A percentile compares a stretch with the other conserved stretches of the same genome.
Conservation (phyloP, 2,888 invertebrate species). For the Nasonia oneida region DNA sequence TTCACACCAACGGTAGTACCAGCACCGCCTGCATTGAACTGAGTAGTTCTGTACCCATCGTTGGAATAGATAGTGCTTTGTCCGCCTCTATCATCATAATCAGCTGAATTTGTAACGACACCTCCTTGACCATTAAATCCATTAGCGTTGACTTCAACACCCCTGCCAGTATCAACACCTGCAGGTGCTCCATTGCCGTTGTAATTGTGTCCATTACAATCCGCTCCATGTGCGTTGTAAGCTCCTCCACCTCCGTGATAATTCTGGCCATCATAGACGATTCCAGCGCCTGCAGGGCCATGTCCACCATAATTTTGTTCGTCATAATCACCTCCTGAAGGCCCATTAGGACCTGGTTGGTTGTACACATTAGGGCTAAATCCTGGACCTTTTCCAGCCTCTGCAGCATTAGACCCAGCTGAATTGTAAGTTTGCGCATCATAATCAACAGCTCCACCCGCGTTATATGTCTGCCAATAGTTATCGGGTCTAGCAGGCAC, state of each 20-base stretch:
- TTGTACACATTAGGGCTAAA: slow-evolving; percentile 15
- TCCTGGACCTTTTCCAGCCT: slow-evolving; percentile 11
- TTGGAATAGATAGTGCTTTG: slow-evolving; percentile 21
- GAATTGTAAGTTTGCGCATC: slow-evolving; percentile 18
- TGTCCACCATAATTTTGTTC: slow-evolving; percentile 18
- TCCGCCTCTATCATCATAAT: slow-evolving; percentile 56
- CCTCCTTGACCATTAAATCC: slow-evolving; percentile 30
- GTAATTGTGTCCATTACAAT: slow-evolving; percentile 43
- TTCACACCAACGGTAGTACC: slow-evolving; percentile 45
- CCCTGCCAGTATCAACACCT: not conserved
- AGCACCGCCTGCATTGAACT: slow-evolving; percentile 48
- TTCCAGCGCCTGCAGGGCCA: not conserved
- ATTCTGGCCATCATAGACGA: slow-evolving; percentile 25
- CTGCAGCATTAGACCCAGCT: not conserved
- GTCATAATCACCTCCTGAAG: not conserved
- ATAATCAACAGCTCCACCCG: slow-evolving; percentile 8
- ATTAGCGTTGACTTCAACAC: not conserved
- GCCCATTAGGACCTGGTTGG: slow-evolving; percentile 6
- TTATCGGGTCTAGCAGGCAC: not conserved
- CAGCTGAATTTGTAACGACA: slow-evolving; percentile 31
- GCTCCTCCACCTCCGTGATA: slow-evolving; percentile 5
- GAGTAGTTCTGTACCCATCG: slow-evolving; percentile 28
- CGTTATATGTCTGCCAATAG: slow-evolving; percentile 7
- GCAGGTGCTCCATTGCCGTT: slow-evolving; percentile 7
- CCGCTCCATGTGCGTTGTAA: slow-evolving; percentile 22